phyloP scores from a whole-genome alignment of 1,140 invertebrate genomes.

The Cepaea nemoralis region DNA sequence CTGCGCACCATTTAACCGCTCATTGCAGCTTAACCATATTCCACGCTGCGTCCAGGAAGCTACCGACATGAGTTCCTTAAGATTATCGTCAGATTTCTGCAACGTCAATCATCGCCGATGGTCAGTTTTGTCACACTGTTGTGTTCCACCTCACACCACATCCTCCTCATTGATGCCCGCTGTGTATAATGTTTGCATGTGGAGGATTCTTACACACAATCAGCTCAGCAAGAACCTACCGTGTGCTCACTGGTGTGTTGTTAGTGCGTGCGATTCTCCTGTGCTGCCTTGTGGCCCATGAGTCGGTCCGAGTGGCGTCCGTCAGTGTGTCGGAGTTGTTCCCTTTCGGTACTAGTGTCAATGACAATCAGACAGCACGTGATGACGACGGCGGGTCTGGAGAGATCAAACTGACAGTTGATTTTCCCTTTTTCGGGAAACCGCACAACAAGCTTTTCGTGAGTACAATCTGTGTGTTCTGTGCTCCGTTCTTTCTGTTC shows the following conservation, averaged over 20 bases:
- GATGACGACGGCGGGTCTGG: slow-evolving; percentile 44
- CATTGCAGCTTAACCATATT: background rate
- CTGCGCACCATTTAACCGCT: background rate
- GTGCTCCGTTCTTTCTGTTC: too few species aligned
- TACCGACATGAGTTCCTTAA: slow-evolving; percentile 33
- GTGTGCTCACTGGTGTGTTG: background rate
- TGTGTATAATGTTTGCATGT: slow-evolving; percentile 38
- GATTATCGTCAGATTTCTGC: background rate
- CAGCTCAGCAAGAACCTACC: background rate
- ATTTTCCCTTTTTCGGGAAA: slow-evolving; percentile 43
- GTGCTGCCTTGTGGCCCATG: background rate
- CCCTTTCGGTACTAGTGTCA: slow-evolving; percentile 7
- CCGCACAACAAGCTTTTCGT: slow-evolving; percentile 42
- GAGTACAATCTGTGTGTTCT: slow-evolving; percentile 24
- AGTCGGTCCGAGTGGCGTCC: background rate
- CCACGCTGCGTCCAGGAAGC: background rate
- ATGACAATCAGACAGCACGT: slow-evolving; percentile 29
- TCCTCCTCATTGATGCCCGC: slow-evolving; percentile 13
- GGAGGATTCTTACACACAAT: background rate
- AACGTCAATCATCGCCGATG: slow-evolving; percentile 3
- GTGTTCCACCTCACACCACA: slow-evolving; percentile 7
- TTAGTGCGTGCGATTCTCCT: background rate
- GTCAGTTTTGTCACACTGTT: background rate
- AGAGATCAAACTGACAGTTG: slow-evolving; percentile 28
- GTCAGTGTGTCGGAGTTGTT: slow-evolving; percentile 31